A percentile compares a stretch with the other conserved stretches of the same genome.
Conservation (phyloP, 2,888 invertebrate species). For the Caenorhabditis macrosperma region DNA sequence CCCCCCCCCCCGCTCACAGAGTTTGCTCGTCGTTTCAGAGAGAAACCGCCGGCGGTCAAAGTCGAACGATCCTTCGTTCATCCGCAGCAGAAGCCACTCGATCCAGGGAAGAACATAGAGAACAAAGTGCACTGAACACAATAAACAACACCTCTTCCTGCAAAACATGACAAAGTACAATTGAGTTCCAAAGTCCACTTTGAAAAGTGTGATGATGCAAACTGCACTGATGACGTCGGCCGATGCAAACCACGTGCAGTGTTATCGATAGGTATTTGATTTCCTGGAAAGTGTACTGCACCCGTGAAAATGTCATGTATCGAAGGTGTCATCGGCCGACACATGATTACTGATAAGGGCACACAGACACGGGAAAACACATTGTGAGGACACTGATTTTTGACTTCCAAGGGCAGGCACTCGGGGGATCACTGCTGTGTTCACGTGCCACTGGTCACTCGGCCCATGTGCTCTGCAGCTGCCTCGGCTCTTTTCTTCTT, state of each 20-base stretch:
- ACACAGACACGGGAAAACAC: constrained; percentile 12
- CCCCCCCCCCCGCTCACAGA: too few relatives aligned
- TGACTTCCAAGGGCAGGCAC: constrained; percentile 9
- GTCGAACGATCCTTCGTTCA: constrained; percentile 33
- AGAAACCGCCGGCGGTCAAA: constrained; percentile 35
- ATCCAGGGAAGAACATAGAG: constrained; percentile 25
- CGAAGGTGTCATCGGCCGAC: constrained; percentile 10
- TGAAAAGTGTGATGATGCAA: constrained; percentile 23
- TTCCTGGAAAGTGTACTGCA: constrained; percentile 39
- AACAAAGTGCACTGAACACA: background rate
- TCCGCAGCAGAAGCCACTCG: constrained; percentile 34
- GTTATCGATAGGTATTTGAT: constrained; percentile 35
- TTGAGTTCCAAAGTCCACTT: constrained; percentile 7
- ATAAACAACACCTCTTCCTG: background rate
- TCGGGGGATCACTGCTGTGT: background rate
- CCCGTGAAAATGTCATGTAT: constrained; percentile 52
- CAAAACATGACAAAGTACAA: background rate
- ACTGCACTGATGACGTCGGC: constrained; percentile 6
- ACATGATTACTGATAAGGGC: constrained; percentile 30
- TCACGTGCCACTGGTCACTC: constrained; percentile 20
- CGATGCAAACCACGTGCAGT: constrained; percentile 35
- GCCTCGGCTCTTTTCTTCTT: background rate
- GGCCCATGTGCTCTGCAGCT: background rate
- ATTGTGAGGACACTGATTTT: constrained; percentile 14
- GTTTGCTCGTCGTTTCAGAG: too few relatives aligned